phyloP scores from a whole-genome alignment of 2,113 vertebrate genomes.

The Chamaea fasciata region DNA sequence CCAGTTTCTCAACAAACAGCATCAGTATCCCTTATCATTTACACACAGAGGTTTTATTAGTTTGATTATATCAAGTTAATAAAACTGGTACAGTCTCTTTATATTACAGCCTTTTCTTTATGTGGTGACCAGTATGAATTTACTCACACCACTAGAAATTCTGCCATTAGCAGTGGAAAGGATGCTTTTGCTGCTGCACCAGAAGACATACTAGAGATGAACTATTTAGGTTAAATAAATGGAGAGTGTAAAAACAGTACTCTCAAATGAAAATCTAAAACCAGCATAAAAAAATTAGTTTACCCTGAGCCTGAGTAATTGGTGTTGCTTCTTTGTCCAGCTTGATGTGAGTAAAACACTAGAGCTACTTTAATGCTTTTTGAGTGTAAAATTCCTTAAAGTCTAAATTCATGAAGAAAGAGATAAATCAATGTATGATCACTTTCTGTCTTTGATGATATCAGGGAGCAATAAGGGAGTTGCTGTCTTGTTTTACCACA shows the following conservation, averaged over 20 bases:
- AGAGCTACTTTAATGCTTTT: background rate
- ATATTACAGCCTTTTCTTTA: background rate
- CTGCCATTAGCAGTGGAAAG: background rate
- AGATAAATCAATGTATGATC: background rate
- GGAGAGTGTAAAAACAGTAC: background rate
- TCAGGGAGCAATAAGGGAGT: background rate
- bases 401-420: background rate
- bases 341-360: background rate
- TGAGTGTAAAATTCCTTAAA: background rate
- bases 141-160: background rate
- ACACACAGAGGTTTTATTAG: background rate
- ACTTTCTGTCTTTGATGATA: background rate
- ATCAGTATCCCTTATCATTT: conserved; percentile 25
- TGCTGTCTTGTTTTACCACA: background rate
- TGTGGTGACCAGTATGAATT: background rate
- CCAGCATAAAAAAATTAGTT: background rate
- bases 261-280: background rate
- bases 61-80: background rate
- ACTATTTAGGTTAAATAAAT: background rate
- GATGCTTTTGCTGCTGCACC: background rate
- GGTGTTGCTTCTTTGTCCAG: background rate
- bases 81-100: background rate
- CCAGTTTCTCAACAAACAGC: conserved; percentile 6
- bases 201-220: background rate
- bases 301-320: background rate